Percentiles rank a stretch among this genome's conserved stretches.
phyloP scores from a whole-genome alignment of 1,140 invertebrate species.

The Nasonia giraulti region DNA sequence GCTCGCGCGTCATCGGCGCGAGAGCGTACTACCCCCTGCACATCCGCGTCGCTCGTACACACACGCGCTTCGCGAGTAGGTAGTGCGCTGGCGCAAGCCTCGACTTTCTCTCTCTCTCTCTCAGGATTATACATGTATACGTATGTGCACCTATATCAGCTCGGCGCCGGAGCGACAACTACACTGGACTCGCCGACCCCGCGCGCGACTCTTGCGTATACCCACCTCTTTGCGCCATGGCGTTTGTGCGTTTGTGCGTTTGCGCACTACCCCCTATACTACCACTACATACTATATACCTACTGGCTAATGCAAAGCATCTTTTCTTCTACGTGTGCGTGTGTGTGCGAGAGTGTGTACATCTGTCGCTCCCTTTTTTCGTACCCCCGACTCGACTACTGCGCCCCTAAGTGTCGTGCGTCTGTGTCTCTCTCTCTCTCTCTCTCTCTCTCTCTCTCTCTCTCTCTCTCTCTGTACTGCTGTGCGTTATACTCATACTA shows the following conservation, averaged over 20 bases:
- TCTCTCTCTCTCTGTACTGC: not conserved
- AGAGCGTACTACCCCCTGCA: too few species aligned
- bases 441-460: too few species aligned
- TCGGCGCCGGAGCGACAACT: not conserved
- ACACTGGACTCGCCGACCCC: not conserved
- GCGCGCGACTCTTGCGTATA: too few species aligned
- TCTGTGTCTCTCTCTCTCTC: too few species aligned
- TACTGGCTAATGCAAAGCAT: not conserved
- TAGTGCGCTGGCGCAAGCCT: too few species aligned
- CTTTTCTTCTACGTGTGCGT: not conserved
- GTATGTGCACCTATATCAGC: too few species aligned
- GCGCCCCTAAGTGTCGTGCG: not conserved
- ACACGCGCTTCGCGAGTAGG: too few species aligned
- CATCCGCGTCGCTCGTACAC: too few species aligned
- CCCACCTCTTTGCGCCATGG: not conserved
- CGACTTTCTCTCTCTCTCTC: too few species aligned
- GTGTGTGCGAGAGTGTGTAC: not conserved
- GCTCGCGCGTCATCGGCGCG: too few species aligned
- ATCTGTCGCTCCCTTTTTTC: conserved; percentile 36
- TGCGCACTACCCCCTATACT: not conserved
- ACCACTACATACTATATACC: not conserved
- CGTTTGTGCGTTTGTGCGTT: not conserved
- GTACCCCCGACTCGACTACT: not conserved
- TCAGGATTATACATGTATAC: too few species aligned
- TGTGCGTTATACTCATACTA: not conserved